Conservation (phyloP, 2,797 vertebrate genomes). For the Anabacerthia variegaticeps region DNA sequence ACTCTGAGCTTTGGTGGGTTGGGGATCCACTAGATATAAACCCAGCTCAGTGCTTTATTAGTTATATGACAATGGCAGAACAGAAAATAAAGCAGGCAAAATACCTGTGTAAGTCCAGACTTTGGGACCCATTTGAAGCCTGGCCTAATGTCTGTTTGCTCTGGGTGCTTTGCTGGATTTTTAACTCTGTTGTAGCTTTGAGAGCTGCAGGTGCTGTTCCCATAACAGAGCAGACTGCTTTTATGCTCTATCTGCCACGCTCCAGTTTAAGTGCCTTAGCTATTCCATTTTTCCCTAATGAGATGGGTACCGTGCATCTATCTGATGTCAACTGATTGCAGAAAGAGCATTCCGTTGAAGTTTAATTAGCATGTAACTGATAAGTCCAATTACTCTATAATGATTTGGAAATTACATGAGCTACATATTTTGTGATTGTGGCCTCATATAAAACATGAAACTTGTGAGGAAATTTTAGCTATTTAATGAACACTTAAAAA, state of each 20-base stretch:
- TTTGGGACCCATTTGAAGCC: background rate
- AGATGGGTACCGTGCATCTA: conserved; percentile 47
- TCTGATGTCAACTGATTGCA: conserved; percentile 61
- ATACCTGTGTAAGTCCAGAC: background rate
- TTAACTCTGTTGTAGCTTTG: background rate
- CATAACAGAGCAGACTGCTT: background rate
- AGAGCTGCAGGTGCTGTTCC: background rate
- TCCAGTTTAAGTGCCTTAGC: background rate
- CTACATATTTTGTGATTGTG: conserved; percentile 47
- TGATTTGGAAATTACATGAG: conserved; percentile 70
- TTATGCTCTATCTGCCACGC: background rate
- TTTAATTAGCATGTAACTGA: conserved; percentile 74
- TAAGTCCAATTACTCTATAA: conserved; percentile 70
- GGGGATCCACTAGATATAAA: background rate
- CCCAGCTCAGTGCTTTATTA: rapidly evolving
- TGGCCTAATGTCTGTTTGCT: background rate
- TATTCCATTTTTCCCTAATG: conserved; percentile 35
- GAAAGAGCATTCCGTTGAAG: conserved; percentile 34
- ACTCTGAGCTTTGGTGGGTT: background rate
- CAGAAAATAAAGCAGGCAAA: background rate
- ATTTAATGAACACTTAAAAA: conserved; percentile 67
- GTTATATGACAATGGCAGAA: background rate
- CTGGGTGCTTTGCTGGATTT: background rate
- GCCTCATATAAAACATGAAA: conserved; percentile 54
- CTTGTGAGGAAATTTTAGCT: conserved; percentile 17